Evolutionary conservation across 2,888 invertebrate species (phyloP).

Genomic region (Chesias legatella): DNA sequence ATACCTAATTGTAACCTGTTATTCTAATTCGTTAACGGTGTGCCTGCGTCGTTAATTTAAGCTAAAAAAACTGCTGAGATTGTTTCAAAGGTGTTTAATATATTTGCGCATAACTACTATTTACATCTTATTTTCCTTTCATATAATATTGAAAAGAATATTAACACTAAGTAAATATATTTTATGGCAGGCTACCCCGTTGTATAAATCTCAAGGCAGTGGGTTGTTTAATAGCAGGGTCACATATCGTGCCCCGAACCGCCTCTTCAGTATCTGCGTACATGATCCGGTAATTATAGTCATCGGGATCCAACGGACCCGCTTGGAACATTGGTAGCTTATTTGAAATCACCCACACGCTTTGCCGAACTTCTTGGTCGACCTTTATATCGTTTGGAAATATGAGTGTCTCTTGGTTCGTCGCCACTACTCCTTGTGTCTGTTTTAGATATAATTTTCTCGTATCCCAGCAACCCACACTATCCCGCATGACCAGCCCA

Average conservation of each 20-base stretch:
- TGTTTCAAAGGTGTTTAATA: conserved; percentile 6
- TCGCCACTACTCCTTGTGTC: conserved; percentile 83
- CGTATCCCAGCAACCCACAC: conserved; percentile 90
- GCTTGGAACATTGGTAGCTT: conserved; percentile 87
- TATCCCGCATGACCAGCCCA: conserved; percentile 88
- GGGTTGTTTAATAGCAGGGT: conserved; percentile 65
- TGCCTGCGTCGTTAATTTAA: too few species aligned
- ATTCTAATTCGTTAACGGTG: too few species aligned
- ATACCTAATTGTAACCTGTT: too few species aligned
- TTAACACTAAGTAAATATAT: conserved; percentile 13
- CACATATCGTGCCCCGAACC: conserved; percentile 84
- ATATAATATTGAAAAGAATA: conserved; percentile 2
- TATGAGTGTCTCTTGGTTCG: conserved; percentile 82
- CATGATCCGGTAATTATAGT: conserved; percentile 87
- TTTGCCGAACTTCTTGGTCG: conserved; percentile 84
- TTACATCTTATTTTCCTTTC: not conserved
- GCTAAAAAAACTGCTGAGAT: conserved; percentile 4
- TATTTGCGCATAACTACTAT: not conserved
- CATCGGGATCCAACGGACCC: conserved; percentile 80
- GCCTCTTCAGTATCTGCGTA: conserved; percentile 83
- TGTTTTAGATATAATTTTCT: conserved; percentile 83
- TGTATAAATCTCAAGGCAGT: conserved; percentile 15
- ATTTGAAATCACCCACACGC: conserved; percentile 89
- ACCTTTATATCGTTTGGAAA: conserved; percentile 91
- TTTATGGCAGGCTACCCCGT: conserved; percentile 41